phyloP scores from a whole-genome alignment of 2,888 invertebrate species.

The Platycnemis pennipes region DNA sequence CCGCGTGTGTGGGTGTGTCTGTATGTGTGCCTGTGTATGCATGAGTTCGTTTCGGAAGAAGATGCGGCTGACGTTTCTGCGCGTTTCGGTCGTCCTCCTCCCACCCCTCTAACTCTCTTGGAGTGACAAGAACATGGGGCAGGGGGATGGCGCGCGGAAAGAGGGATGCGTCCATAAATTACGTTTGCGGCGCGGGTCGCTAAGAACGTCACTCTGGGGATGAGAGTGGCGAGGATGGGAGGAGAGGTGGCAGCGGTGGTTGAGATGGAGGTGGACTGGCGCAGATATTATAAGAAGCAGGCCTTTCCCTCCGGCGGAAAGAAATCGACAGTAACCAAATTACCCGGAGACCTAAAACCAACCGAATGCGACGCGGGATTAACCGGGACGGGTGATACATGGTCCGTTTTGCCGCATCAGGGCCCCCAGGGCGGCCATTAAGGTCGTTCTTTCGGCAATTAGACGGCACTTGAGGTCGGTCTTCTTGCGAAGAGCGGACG shows the following conservation, averaged over 20 bases:
- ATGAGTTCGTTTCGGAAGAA: background rate
- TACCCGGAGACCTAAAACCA: constrained; percentile 42
- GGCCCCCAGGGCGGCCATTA: constrained; percentile 52
- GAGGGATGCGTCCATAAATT: constrained; percentile 33
- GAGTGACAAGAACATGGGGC: background rate
- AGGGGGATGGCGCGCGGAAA: background rate
- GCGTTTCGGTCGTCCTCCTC: background rate
- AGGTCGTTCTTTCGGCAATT: constrained; percentile 55
- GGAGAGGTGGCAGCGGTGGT: background rate
- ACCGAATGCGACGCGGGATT: constrained; percentile 48
- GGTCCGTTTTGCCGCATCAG: constrained; percentile 58
- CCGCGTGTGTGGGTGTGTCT: background rate
- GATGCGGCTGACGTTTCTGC: background rate
- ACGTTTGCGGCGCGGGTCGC: constrained; percentile 31
- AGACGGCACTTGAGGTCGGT: constrained; percentile 20
- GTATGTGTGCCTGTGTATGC: background rate
- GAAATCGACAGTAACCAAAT: constrained; percentile 16
- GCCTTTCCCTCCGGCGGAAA: background rate
- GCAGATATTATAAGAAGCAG: background rate
- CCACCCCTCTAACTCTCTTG: background rate
- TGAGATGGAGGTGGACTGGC: background rate
- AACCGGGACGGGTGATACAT: constrained; percentile 31
- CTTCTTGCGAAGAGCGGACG: constrained; percentile 29
- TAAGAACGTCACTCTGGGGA: background rate
- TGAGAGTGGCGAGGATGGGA: background rate